Base-by-base conservation (phyloP, 2,113 vertebrate genomes). In the Podilymbus podiceps region DNA sequence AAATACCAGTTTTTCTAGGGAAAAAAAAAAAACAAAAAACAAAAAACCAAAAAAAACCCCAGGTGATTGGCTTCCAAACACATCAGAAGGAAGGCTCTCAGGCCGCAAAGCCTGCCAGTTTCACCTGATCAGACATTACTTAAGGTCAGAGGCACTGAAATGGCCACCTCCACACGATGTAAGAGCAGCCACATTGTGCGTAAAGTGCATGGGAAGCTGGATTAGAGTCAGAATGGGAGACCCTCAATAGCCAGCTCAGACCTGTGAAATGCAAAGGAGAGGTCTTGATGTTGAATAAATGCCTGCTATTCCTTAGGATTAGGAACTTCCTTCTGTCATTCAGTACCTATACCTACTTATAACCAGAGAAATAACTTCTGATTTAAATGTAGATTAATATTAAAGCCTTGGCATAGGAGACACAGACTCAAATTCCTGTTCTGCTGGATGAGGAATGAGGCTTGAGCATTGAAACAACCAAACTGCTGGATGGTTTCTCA, bases 101-200 rank as follows among this genome's bases (percentile, higher is more conserved):
- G 38, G 17, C 12, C 90, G 42, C 11, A 62, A 42, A 69, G 22
- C 11, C 44, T 77, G 19, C 9, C 3, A 8, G 15, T 17, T 85
- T 75, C 50, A 56, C 24, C 38, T 64, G 19, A 22, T 42, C 23
- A 9, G 10, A 38, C 2, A 0, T 50, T 75, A n/a, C 8, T 20
- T 35, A 72, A 78, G 5, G 22, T 4, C 46, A 12, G 38, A 72
- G 60, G 50, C 6, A 8, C 28, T 55, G 58, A 84, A 87, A 63
- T 42, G 25, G 64, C 8, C 13, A 35, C 7, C 15, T 72, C 23
- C 23, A 28, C 0, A 0, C 40, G 5, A 79, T 24, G 1, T 3
- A 69, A 81, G 24, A 28, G 11, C n/a, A 84, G 20, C 6, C 28
- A 59, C 5, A 8, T 33, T 53, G 20, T 40, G 8, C 11, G 35